These are phyloP conservation scores for Aspidapion aeneum DNA, from an alignment of 2,888 invertebrate species.

Conservation along the genomic window DNA sequence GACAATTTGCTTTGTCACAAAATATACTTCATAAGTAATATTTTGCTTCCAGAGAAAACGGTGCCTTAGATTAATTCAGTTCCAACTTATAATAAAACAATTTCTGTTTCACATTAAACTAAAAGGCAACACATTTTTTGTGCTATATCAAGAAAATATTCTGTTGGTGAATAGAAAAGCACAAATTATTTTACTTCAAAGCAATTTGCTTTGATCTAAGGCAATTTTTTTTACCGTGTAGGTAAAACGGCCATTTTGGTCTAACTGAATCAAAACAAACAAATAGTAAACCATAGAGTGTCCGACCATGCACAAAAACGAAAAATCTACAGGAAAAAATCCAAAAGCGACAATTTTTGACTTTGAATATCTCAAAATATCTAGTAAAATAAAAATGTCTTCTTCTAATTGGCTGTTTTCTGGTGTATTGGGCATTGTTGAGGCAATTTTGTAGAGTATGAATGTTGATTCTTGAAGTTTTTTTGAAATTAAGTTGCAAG, in stretches of 20 bases:
- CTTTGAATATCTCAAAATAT: background rate
- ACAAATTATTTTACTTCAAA: too few species aligned
- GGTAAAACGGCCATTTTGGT: background rate
- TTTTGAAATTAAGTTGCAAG: background rate
- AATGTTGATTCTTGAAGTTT: background rate
- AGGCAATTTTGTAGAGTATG: background rate
- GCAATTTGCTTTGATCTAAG: too few species aligned
- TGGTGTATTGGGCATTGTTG: background rate
- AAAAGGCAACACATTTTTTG: too few species aligned
- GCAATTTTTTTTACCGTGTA: too few species aligned
- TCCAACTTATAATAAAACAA: too few species aligned
- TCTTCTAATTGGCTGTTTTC: background rate
- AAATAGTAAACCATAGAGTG: background rate
- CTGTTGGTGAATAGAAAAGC: too few species aligned
- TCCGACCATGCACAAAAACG: background rate
- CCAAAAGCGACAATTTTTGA: background rate
- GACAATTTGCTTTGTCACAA: too few species aligned
- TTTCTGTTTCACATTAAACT: too few species aligned
- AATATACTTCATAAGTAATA: too few species aligned
- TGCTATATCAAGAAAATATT: too few species aligned
- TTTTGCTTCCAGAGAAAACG: too few species aligned
- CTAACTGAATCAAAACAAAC: background rate
- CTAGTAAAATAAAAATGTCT: background rate
- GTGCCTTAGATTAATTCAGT: too few species aligned
- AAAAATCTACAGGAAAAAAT: background rate